Evolutionary conservation across 2,797 vertebrate species (phyloP).

Genomic region (Thalassophryne amazonica): DNA sequence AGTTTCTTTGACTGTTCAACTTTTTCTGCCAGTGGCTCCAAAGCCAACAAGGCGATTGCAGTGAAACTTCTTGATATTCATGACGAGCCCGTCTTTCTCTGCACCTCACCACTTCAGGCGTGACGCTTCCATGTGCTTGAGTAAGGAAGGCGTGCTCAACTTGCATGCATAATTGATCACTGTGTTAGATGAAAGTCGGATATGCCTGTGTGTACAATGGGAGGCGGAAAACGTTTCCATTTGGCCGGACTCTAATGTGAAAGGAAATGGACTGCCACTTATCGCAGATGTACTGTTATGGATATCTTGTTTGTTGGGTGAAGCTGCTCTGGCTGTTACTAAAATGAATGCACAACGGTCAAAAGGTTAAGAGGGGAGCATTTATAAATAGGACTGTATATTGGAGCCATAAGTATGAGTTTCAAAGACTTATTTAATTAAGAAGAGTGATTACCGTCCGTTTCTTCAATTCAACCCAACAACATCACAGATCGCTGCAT

Average conservation of each 20-base stretch:
- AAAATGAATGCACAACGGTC: slow-evolving; percentile 25
- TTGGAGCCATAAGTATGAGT: slow-evolving; percentile 8
- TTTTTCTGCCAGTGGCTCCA: no score
- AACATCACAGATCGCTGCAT: not conserved
- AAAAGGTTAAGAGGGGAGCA: slow-evolving; percentile 28
- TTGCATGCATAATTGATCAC: slow-evolving; percentile 69
- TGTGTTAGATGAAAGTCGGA: slow-evolving; percentile 55
- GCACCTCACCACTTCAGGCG: slow-evolving; percentile 2
- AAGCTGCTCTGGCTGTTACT: slow-evolving; percentile 27
- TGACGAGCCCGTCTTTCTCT: no score
- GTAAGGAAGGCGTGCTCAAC: slow-evolving; percentile 44
- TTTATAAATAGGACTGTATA: slow-evolving; percentile 40
- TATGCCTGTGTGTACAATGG: slow-evolving; percentile 44
- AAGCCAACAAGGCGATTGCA: no score
- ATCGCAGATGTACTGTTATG: slow-evolving; percentile 50
- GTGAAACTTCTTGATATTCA: no score
- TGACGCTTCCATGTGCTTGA: slow-evolving; percentile 43
- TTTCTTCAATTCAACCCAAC: not conserved
- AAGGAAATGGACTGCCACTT: slow-evolving; percentile 73
- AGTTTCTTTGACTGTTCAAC: no score
- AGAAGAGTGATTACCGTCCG: not conserved
- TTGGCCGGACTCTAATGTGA: slow-evolving; percentile 51
- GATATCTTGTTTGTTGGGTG: slow-evolving; percentile 41
- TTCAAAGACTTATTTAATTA: slow-evolving; percentile 28
- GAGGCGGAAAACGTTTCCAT: slow-evolving; percentile 40